A percentile compares a stretch with the other conserved stretches of the same genome.
phyloP scores from a whole-genome alignment of 1,140 invertebrate species.

The Musca vetustissima region DNA sequence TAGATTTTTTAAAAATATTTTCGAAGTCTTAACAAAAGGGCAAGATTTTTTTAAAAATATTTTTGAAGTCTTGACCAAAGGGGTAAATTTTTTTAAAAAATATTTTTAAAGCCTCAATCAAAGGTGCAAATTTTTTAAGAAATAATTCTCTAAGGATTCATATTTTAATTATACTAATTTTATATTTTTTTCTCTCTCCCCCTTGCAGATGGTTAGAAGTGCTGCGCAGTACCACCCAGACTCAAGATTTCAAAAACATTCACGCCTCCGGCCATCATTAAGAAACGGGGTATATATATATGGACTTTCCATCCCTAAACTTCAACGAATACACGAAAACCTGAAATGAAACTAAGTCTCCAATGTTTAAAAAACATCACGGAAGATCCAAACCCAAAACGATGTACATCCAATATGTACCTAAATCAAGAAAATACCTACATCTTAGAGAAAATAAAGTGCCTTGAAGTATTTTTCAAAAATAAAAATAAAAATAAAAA shows the following conservation, averaged over 20 bases:
- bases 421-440: too few relatives aligned
- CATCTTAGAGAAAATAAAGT: conserved; percentile 6
- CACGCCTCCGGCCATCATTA: conserved; percentile 31
- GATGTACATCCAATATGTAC: too few relatives aligned
- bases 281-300: not conserved
- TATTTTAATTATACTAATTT: not conserved
- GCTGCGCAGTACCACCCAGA: conserved; percentile 52
- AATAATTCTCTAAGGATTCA: too few relatives aligned
- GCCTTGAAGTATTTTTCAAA: conserved; percentile 29
- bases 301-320: too few relatives aligned
- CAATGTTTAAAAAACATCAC: conserved; percentile 4
- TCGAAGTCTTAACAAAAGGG: too few relatives aligned
- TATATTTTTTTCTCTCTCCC: not conserved
- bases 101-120: too few relatives aligned
- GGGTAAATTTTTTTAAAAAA: too few relatives aligned
- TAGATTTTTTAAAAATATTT: too few relatives aligned
- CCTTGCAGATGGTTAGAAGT: conserved; percentile 48
- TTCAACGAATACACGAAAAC: not conserved
- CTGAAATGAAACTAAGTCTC: conserved; percentile 1
- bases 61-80: too few relatives aligned
- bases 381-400: not conserved
- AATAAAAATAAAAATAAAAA: too few relatives aligned
- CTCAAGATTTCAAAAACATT: conserved; percentile 54
- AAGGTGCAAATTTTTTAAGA: too few relatives aligned
- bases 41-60: too few relatives aligned